A percentile compares a stretch with the other conserved stretches of the same genome.
Evolutionary conservation across 30 jellyfish, hydroid and myxozoan genomes (phyloP).

Genomic region (Hydractinia symbiolongicarpus): DNA sequence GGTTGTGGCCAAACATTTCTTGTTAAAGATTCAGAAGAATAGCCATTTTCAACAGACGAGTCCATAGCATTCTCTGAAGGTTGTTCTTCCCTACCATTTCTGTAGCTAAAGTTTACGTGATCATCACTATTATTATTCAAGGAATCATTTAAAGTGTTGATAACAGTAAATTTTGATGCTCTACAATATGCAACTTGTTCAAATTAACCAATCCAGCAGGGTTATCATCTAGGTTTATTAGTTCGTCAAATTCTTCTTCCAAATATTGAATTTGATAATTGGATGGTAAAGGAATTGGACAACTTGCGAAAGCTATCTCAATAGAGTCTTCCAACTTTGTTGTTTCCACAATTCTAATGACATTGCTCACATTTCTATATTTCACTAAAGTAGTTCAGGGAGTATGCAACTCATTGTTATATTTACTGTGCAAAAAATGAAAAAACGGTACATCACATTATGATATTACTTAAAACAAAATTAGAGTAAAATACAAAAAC

Average conservation of each 20-base stretch:
- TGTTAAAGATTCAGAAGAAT: background rate
- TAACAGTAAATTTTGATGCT: background rate
- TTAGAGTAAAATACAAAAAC: too few relatives aligned
- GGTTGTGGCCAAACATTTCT: constrained; percentile 1
- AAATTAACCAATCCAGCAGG: background rate
- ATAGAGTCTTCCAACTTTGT: background rate
- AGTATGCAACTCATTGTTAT: constrained; percentile 1
- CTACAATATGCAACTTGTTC: background rate
- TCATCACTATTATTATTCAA: background rate
- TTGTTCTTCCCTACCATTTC: background rate
- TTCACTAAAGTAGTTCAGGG: background rate
- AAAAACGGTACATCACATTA: background rate
- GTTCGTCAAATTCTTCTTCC: background rate
- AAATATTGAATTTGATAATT: background rate
- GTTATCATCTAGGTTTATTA: background rate
- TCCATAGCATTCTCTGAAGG: background rate
- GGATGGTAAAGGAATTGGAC: constrained; percentile 5
- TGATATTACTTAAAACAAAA: background rate
- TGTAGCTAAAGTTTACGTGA: too few relatives aligned
- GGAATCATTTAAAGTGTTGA: background rate
- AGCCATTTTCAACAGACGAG: background rate
- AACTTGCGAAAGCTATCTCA: background rate
- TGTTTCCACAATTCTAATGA: background rate
- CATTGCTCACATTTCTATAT: background rate
- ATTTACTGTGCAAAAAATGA: background rate